Evolutionary conservation across 53 echinoderm and acorn worm species (phyloP).

Genomic region (Echinarachnius parma): DNA sequence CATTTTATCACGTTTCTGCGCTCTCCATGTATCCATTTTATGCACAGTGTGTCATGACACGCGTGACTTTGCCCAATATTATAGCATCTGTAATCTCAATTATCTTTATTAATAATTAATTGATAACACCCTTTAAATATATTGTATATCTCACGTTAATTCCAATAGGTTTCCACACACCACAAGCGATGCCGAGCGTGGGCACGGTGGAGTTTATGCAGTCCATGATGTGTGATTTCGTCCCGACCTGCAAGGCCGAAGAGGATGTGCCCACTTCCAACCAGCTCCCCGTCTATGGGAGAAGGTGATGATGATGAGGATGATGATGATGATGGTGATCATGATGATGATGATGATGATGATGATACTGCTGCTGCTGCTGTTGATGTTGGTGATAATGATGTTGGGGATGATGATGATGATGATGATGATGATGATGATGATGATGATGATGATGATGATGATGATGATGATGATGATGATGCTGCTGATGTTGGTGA

Average conservation of each 20-base stretch:
- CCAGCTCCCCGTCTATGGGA: conserved; percentile 10
- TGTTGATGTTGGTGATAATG: not conserved
- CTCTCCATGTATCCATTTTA: too few relatives aligned
- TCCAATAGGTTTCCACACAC: conserved; percentile 12
- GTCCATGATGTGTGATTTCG: conserved; percentile 31
- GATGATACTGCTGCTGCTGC: not conserved
- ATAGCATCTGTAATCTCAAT: too few relatives aligned
- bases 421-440: conserved; percentile 5
- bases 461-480: conserved; percentile 22
- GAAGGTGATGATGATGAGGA: conserved; percentile 13
- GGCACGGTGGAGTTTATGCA: conserved; percentile 28
- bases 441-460: conserved; percentile 7
- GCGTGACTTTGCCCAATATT: too few relatives aligned
- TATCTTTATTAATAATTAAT: too few relatives aligned
- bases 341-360: not conserved
- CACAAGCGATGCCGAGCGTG: conserved; percentile 33
- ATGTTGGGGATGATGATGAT: conserved; percentile 7
- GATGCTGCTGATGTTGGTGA: conserved; percentile 12
- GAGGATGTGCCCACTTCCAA: conserved; percentile 8
- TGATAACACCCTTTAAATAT: too few relatives aligned
- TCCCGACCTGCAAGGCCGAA: not conserved
- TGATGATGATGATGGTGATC: not conserved
- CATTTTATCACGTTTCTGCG: too few relatives aligned
- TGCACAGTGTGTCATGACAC: too few relatives aligned
- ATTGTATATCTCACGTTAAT: too few relatives aligned